Evolutionary conservation across 2,888 invertebrate species (phyloP), one percentile per base, ranked within the genome.

Genomic region (Hartigia nigra): DNA sequence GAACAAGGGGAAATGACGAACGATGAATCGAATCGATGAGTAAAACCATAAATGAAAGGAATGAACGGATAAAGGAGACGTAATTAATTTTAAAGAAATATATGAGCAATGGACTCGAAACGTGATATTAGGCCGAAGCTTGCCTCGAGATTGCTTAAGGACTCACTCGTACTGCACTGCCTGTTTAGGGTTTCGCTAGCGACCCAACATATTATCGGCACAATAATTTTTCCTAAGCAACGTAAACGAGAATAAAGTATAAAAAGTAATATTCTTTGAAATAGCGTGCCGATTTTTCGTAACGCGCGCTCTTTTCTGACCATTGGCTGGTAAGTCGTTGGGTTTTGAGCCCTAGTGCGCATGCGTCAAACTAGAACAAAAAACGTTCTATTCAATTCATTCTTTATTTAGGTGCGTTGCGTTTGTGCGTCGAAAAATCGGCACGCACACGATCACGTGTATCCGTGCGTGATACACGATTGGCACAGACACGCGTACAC

Each of bases 81-180:
- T 72, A 72, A 72, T 72, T 72, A 72, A 72, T 72, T 39, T 31
- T 1, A 31, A 72, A 72, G 12, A 72, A 72, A 89, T 85, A 87
- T 83, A 91, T 87, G 90, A 91, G 91, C 90, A 90, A 91, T 90
- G 90, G 90, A 91, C 91, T 91, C 91, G 89, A 90, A 91, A 90
- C 90, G 91, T 91, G 91, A 91, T 91, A 91, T 91, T 91, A 91
- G 91, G 91, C 91, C 91, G 90, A 90, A 90, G 91, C 90, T 91
- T 91, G 91, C 91, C 91, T 91, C 90, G 89, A 91, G 90, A 91
- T 91, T 90, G 91, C 90, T 91, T 91, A 90, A 91, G 90, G 88
- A 91, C 90, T 89, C 91, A 90, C 90, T 90, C 88, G 88, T 91
- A 91, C 88, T 91, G 91, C 91, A 91, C 91, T 91, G 91, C 91